Percentiles rank a stretch among this genome's conserved stretches.
These are phyloP conservation scores for Cephalotes varians DNA, from an alignment of 2,888 invertebrate species.

Conservation along the genomic window DNA sequence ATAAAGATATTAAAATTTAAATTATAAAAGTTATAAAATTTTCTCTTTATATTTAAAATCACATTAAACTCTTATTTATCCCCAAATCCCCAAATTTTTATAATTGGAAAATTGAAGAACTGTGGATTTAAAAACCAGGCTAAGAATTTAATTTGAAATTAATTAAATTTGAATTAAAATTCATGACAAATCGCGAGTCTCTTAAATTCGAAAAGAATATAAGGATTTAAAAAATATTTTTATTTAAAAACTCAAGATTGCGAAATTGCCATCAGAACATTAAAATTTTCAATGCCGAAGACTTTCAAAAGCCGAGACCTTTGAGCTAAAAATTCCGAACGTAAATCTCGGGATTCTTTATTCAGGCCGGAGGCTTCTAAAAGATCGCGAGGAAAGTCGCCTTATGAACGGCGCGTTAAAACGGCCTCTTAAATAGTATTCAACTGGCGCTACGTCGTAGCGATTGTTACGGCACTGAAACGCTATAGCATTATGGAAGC, in stretches of 20 bases:
- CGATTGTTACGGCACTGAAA: conserved; percentile 62
- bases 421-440: conserved; percentile 2
- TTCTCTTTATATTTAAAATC: neutral
- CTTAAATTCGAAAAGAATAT: neutral
- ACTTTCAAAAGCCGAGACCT: neutral
- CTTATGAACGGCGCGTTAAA: conserved; percentile 1
- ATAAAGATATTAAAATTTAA: neutral
- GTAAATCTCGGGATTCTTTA: neutral
- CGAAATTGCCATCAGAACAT: neutral
- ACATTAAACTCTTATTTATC: no score
- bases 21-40: neutral
- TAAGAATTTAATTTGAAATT: no score
- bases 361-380: neutral
- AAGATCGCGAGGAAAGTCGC: neutral
- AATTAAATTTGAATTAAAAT: no score
- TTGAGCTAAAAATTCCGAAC: neutral
- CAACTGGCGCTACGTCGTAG: conserved; percentile 48
- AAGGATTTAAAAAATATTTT: neutral
- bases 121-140: no score
- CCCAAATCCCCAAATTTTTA: neutral
- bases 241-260: neutral
- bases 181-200: neutral
- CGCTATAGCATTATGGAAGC: conserved; percentile 45
- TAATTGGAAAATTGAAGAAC: neutral
- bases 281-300: neutral